Evolutionary conservation across 1,140 invertebrate species (phyloP).

Genomic region (Musca vetustissima): DNA sequence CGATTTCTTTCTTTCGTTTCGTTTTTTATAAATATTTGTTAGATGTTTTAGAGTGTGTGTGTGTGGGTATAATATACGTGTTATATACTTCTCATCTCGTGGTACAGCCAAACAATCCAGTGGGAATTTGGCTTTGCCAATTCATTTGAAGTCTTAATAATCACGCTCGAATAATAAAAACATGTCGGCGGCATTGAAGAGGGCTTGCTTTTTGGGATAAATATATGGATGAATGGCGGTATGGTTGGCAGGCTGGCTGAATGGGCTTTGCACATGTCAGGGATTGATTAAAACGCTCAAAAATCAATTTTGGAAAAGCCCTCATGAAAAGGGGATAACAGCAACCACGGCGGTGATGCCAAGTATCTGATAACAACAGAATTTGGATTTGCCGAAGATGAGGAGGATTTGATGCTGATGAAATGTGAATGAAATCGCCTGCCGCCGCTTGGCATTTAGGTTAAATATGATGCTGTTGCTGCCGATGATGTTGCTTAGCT

Average conservation of each 20-base stretch:
- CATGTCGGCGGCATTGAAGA: constrained; percentile 14
- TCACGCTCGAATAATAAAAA: constrained; percentile 26
- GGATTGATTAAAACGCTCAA: constrained; percentile 48
- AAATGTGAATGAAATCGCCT: no score
- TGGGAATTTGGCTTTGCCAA: constrained; percentile 14
- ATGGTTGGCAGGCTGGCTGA: no score
- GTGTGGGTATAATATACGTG: background rate
- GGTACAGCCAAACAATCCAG: constrained; percentile 2
- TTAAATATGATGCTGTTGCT: background rate
- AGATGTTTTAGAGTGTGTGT: background rate
- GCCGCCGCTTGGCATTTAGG: no score
- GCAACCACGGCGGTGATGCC: background rate
- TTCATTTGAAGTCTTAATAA: constrained; percentile 25
- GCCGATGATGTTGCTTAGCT: background rate
- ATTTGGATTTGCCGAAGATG: no score
- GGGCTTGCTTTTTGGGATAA: constrained; percentile 4
- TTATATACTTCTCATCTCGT: background rate
- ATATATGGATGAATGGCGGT: no score
- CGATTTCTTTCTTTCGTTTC: background rate
- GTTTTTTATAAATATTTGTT: no score
- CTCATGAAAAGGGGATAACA: constrained; percentile 20
- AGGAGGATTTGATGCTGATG: no score
- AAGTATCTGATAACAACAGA: no score
- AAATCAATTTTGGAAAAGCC: constrained; percentile 23
- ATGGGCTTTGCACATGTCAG: constrained; percentile 44